Evolutionary conservation across 1,140 invertebrate genomes (phyloP).

Genomic region (Zaprionus nigranus): DNA sequence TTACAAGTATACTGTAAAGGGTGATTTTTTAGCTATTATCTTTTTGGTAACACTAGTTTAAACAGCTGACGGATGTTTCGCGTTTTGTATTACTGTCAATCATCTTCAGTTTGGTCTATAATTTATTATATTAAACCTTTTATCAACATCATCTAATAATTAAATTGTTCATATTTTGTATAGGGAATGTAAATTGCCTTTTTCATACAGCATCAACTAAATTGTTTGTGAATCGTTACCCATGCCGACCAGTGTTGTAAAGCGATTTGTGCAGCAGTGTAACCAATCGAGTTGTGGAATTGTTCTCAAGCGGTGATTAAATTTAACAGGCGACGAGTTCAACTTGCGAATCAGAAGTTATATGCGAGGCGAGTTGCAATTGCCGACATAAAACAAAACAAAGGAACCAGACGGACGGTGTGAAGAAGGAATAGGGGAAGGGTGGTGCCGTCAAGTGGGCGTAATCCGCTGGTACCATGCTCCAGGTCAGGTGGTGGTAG

Average conservation of each 20-base stretch:
- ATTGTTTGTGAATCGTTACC: background rate
- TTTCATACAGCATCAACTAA: background rate
- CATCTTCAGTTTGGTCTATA: no score
- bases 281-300: constrained; percentile 22
- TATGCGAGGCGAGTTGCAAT: constrained; percentile 57
- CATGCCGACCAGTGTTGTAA: background rate
- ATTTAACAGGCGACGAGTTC: constrained; percentile 71
- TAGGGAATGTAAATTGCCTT: no score
- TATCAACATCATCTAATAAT: no score
- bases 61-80: no score
- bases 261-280: background rate
- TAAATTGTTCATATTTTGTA: no score
- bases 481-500: background rate
- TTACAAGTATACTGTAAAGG: no score
- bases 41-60: no score
- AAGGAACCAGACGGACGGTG: constrained; percentile 25
- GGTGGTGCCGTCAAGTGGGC: background rate
- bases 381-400: constrained; percentile 69
- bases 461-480: constrained; percentile 21
- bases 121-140: no score
- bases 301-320: constrained; percentile 58
- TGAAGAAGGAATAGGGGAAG: constrained; percentile 3
- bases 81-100: no score
- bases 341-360: constrained; percentile 74
- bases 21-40: no score